phyloP scores from a whole-genome alignment of 2,797 vertebrate species.

The Micrastur ruficollis region DNA sequence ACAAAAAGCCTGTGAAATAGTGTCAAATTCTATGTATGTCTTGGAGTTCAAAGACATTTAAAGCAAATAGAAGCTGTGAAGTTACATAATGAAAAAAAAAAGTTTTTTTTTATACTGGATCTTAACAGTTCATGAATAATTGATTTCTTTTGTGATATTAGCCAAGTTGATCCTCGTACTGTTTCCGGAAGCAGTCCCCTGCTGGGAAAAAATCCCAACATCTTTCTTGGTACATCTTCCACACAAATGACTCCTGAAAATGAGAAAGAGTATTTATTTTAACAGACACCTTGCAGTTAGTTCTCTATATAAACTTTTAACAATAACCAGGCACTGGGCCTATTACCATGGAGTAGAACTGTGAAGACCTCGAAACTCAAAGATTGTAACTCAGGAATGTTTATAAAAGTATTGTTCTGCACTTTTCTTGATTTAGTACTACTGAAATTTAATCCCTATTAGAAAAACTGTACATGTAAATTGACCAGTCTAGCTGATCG shows the following conservation, averaged over 20 bases:
- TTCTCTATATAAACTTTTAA: background rate
- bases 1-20: constrained; percentile 39
- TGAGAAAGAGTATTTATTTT: background rate
- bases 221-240: constrained; percentile 99
- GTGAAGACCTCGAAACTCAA: background rate
- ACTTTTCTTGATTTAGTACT: background rate
- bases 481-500: background rate
- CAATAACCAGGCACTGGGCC: background rate
- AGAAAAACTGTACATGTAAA: background rate
- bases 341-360: background rate
- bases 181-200: constrained; percentile 98
- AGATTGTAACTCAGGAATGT: background rate
- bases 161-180: constrained; percentile 95
- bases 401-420: background rate
- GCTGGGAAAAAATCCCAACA: constrained; percentile 99
- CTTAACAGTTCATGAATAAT: background rate
- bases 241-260: constrained; percentile 94
- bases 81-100: background rate
- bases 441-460: background rate
- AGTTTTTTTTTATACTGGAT: background rate
- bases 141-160: constrained; percentile 58
- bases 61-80: constrained; percentile 51
- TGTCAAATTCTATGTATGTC: constrained; percentile 6
- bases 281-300: background rate
- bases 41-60: constrained; percentile 33